Evolutionary conservation across 2,113 vertebrate species (phyloP).

Genomic region (Prolemur simus): DNA sequence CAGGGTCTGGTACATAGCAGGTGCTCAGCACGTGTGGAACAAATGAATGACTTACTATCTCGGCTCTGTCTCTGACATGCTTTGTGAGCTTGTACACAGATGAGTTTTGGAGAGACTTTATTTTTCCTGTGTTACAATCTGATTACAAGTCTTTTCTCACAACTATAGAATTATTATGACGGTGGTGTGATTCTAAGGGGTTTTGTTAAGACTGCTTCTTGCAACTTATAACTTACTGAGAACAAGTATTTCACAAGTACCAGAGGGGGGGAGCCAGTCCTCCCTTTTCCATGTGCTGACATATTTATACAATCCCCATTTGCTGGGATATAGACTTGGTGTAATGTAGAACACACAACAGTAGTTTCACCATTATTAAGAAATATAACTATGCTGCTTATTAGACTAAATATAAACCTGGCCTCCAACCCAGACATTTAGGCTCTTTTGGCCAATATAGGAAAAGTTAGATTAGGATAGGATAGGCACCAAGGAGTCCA

Average conservation of each 20-base stretch:
- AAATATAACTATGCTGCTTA: neutral
- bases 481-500: neutral
- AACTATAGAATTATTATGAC: neutral
- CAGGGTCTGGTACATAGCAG: neutral
- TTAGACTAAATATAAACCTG: neutral
- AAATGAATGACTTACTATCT: neutral
- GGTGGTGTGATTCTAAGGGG: neutral
- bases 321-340: neutral
- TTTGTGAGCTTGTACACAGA: neutral
- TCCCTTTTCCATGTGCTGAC: neutral
- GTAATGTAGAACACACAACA: neutral
- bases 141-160: neutral
- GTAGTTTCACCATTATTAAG: neutral
- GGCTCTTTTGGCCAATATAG: neutral
- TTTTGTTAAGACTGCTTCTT: neutral
- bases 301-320: neutral
- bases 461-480: neutral
- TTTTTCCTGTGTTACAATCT: neutral
- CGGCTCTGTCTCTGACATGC: neutral
- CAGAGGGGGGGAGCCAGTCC: neutral
- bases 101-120: neutral
- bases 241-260: neutral
- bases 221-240: neutral
- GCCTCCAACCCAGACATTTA: neutral
- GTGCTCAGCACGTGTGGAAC: neutral